Evolutionary conservation across 2,797 vertebrate genomes (phyloP).

Genomic region (Carapus acus): DNA sequence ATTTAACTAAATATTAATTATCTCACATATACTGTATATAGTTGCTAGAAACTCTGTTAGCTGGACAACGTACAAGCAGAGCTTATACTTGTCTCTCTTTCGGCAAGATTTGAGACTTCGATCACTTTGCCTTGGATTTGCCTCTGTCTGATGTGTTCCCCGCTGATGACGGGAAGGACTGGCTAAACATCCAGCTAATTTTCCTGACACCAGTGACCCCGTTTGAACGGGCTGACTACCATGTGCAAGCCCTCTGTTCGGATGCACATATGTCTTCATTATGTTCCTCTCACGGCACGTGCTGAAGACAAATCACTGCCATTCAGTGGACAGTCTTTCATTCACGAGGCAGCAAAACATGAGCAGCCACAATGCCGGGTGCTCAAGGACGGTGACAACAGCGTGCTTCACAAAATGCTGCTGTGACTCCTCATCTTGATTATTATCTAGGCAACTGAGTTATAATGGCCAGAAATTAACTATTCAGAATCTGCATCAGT

Average conservation of each 20-base stretch:
- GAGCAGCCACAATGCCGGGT: not conserved
- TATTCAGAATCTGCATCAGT: no score
- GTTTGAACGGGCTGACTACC: conserved; percentile 36
- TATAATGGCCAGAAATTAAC: conserved; percentile 4
- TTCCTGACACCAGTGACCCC: conserved; percentile 37
- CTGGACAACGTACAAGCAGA: no score
- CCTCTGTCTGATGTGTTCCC: no score
- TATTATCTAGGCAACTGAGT: not conserved
- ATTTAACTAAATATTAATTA: no score
- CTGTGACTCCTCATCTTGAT: not conserved
- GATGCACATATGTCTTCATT: conserved; percentile 56
- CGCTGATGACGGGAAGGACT: no score
- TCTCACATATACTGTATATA: no score
- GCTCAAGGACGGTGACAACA: not conserved
- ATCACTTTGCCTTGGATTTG: no score
- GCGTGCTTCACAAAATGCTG: not conserved
- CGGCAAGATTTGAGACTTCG: no score
- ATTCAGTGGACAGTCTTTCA: conserved; percentile 20
- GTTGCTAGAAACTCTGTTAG: no score
- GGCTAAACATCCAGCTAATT: no score
- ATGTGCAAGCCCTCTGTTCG: conserved; percentile 39
- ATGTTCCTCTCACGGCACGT: conserved; percentile 26
- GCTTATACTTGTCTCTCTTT: no score
- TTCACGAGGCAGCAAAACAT: conserved; percentile 13
- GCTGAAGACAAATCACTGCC: conserved; percentile 21